These are phyloP conservation scores for Pedicia rivosa DNA, from an alignment of 2,888 invertebrate species.

Conservation along the genomic window DNA sequence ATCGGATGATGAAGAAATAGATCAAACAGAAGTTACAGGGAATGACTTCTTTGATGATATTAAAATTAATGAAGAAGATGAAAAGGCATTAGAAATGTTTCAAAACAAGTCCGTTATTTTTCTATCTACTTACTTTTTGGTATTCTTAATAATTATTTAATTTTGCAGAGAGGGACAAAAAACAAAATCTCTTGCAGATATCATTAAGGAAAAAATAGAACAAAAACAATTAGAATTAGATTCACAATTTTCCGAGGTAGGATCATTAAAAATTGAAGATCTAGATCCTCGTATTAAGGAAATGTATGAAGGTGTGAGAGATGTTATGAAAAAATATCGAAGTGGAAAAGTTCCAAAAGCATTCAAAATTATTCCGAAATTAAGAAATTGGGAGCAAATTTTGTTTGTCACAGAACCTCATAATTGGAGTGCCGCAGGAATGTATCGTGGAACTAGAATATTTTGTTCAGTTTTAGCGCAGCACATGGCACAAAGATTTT, in stretches of 20 bases:
- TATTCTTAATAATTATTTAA: neutral
- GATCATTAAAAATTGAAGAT: slow-evolving; percentile 58
- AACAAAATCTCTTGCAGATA: slow-evolving; percentile 67
- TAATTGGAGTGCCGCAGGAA: slow-evolving; percentile 94
- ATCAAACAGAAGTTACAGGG: slow-evolving; percentile 27
- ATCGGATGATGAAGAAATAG: slow-evolving; percentile 37
- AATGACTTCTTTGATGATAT: slow-evolving; percentile 52
- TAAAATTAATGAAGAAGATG: slow-evolving; percentile 76
- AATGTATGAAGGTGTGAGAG: slow-evolving; percentile 82
- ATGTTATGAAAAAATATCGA: slow-evolving; percentile 76
- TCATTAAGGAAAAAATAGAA: slow-evolving; percentile 82
- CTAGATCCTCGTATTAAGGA: slow-evolving; percentile 69
- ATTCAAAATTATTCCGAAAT: slow-evolving; percentile 87
- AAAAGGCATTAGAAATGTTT: slow-evolving; percentile 72
- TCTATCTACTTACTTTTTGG: slow-evolving; percentile 20
- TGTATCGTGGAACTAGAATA: slow-evolving; percentile 75
- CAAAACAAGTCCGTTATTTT: slow-evolving; percentile 38
- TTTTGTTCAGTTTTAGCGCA: slow-evolving; percentile 96
- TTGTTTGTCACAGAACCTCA: slow-evolving; percentile 76
- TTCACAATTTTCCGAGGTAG: slow-evolving; percentile 67
- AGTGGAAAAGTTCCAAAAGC: slow-evolving; percentile 96
- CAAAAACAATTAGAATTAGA: slow-evolving; percentile 85
- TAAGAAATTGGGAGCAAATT: slow-evolving; percentile 90
- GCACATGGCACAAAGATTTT: slow-evolving; percentile 92
- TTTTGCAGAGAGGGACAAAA: slow-evolving; percentile 23